Conservation (phyloP, 1,140 invertebrate species). For the Rhizoglyphus robini region DNA sequence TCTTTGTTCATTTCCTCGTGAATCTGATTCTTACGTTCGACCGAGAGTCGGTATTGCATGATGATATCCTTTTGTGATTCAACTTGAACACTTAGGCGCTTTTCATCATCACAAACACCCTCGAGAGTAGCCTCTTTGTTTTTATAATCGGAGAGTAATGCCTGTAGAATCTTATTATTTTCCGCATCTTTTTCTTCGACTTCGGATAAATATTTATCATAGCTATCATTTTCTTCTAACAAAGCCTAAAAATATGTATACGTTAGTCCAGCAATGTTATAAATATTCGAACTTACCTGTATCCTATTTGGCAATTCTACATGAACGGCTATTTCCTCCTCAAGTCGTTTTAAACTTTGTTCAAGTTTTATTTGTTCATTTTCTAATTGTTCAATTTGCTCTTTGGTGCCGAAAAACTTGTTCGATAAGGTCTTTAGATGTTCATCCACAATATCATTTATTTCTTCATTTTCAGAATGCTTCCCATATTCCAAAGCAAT, state of each 20-base stretch:
- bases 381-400: not conserved
- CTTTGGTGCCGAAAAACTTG: not conserved
- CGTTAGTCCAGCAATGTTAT: not conserved
- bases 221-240: not conserved
- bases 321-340: not conserved
- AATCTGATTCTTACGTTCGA: not conserved
- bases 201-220: not conserved
- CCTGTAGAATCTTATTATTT: not conserved
- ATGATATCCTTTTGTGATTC: not conserved
- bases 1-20: not conserved
- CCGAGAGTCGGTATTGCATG: not conserved
- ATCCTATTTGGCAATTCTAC: not conserved
- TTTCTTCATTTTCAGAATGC: no score
- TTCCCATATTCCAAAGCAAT: not conserved
- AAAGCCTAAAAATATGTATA: not conserved
- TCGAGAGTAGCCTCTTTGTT: not conserved
- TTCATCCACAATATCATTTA: not conserved
- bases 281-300: not conserved
- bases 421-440: not conserved
- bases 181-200: not conserved
- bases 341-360: not conserved
- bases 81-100: not conserved
- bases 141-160: not conserved
- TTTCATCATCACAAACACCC: not conserved
- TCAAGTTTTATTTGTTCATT: not conserved